Evolutionary conservation across 2,888 invertebrate species (phyloP), one percentile per base, ranked within the genome.

Genomic region (Ormia ochracea): DNA sequence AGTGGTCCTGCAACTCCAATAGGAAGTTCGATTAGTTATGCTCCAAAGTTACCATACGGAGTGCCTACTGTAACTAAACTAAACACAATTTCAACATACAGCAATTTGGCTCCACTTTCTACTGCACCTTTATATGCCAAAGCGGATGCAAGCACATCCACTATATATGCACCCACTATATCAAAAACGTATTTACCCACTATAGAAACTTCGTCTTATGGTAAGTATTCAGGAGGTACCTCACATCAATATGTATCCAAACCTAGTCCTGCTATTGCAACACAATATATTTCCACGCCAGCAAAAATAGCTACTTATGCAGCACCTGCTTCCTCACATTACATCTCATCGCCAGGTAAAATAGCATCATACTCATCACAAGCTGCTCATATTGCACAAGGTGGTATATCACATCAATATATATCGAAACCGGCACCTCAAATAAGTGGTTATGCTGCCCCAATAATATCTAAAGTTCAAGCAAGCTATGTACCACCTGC

Each of bases 121-220:
- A 82, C 82, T 3, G 77, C 84, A 0, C 84, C 86, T 1, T 75
- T 88, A 17, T 66, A 83, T n/a, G 59, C 82, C 1, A 83, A 83
- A 65, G 26, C 26, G 7, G n/a, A 59, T 36, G 26, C 75, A 9
- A 59, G 83, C 3, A 79, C 82, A 3, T 80, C 82, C 23, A 75
- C 83, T 0, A 82, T 83, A 10, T 86, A 84, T 75, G 86, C 87
- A 0, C 87, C 87, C 3, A 70, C 83, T 1, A 50, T 87, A 3
- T 82, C 85, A 12, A 85, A 84, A 52, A 61, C 74, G 10, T 87
- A 87, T 74, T 74, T 86, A 26, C 85, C 87, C 0, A 78, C 81
- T 43, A 45, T 79, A 10, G 68, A 80, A 2, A 9, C 70, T 1
- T 45, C 78, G 1, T 63, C 52, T n/a, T 68, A 73, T 58, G 19